phyloP scores from a whole-genome alignment of 2,797 vertebrate species.

The Rousettus madagascariensis region DNA sequence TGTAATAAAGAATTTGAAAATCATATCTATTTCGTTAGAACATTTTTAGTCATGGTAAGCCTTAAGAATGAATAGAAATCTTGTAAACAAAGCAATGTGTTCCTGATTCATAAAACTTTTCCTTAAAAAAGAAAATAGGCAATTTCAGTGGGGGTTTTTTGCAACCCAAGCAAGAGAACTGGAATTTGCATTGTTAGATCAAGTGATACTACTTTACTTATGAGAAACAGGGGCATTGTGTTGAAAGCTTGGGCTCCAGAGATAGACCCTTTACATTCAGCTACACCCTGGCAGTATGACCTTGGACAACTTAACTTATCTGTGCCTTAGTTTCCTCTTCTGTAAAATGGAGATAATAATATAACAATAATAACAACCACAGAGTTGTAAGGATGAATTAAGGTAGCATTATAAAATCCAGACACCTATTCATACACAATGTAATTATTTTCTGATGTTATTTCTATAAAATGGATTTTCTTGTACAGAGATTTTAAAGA shows the following conservation, averaged over 20 bases:
- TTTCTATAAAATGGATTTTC: background rate
- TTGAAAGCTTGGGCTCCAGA: background rate
- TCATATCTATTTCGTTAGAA: constrained; percentile 27
- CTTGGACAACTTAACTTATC: background rate
- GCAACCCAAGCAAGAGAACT: background rate
- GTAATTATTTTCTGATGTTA: background rate
- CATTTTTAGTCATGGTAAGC: constrained; percentile 39
- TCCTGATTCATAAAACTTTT: constrained; percentile 10
- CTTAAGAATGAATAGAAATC: constrained; percentile 18
- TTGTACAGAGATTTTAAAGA: background rate
- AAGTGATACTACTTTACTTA: background rate
- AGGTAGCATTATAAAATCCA: background rate
- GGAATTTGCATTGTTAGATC: background rate
- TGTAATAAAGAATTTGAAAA: constrained; percentile 40
- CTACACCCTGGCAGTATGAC: background rate
- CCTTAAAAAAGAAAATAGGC: constrained; percentile 41
- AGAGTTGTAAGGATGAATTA: background rate
- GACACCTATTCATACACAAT: background rate
- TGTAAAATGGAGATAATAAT: background rate
- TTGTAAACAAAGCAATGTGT: background rate
- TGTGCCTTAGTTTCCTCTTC: constrained; percentile 28
- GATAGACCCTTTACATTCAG: background rate
- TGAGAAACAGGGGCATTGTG: background rate
- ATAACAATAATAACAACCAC: background rate
- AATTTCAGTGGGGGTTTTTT: constrained; percentile 21